Evolutionary conservation across 2,888 invertebrate species (phyloP), one percentile per base, ranked within the genome.

Genomic region (Octonoba sinensis): DNA sequence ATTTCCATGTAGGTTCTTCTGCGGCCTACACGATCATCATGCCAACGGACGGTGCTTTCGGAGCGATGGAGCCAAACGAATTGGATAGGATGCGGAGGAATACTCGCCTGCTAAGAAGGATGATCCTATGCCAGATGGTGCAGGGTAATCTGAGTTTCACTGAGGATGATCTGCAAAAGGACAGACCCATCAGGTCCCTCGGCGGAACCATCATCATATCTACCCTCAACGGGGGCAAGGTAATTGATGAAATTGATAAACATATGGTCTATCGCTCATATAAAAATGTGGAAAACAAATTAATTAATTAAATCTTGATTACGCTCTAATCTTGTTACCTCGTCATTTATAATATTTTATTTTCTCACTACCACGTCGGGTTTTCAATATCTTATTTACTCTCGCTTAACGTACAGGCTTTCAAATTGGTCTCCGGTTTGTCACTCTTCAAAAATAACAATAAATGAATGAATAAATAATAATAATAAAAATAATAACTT

Each of bases 1-100:
- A 6, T 8, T 36, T 36, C 8, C 36, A 8, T 36, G 36, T 11
- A 36, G 36, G 36, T 36, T 74, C 75, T 13, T 65, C 59, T 16
- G 44, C 57, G n/a, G 72, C 67, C 0, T 81, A 60, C 18, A 83
- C 83, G n/a, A 71, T 76, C 47, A 20, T 83, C 12, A 59, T 83
- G 15, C 83, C 83, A 51, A 83, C 72, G 0, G 83, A 83, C 49
- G 46, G 64, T 11, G 83, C 83, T 16, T 83, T 75, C n/a, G 62
- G 64, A 1, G 57, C 49, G 4, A 15, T 79, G n/a, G 76, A 67
- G 24, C 71, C 70, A 4, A 49, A 27, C 0, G 64, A 57, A 3
- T 44, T 79, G 56, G 79, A 79, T 36, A 60, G 62, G 11, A 22
- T 79, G 18, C 62, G 79, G 13, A 27, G 76, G 6, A 81, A 81